Base-by-base conservation (phyloP, 2,797 vertebrate species). In the Chaetodon trifasciatus region DNA sequence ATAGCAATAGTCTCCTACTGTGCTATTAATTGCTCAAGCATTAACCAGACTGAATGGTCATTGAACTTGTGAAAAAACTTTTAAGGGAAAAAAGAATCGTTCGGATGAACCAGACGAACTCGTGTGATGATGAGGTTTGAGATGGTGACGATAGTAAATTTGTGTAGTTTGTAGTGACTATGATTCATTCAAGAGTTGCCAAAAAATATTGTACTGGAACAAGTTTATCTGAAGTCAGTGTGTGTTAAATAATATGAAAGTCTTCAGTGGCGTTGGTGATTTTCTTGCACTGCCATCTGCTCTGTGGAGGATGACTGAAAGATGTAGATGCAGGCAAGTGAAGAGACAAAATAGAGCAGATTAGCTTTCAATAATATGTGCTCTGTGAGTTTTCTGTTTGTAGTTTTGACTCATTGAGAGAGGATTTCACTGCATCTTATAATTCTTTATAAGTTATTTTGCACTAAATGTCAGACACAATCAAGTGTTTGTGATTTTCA, bases 401-500 rank as follows among this genome's bases (percentile, higher is more conserved):
- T 86, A 57, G 81, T 82, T 81, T 65, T 56, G 82, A 82, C 78
- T 82, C 61, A 60, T 80, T 78, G 85, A 82, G 85, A 88, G 87
- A 73, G 74, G 80, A 89, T 87, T 80, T 85, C 82, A 86, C 81
- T 74, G 83, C 88, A 86, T 84, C 79, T 61, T 83, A 62, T 67
- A 70, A 85, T 71, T 82, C 74, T 88, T 84, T 81, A 57, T 9
- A 66, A 83, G 82, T 93, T 91, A 47, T 88, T 92, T 96, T 96
- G 94, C 95, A 95, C 93, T 95, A 94, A 93, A 93, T 74, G 89
- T 94, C 90, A 89, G 84, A 93, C 93, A 91, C 92, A 94, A 94
- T 95, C 93, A 91, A 83, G 82, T 87, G 83, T 90, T 92, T 91
- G 89, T 91, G 89, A 88, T 87, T 86, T 88, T 81, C 49, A 82